phyloP scores from a whole-genome alignment of 2,888 invertebrate genomes.

The Ypsolopha scabrella region DNA sequence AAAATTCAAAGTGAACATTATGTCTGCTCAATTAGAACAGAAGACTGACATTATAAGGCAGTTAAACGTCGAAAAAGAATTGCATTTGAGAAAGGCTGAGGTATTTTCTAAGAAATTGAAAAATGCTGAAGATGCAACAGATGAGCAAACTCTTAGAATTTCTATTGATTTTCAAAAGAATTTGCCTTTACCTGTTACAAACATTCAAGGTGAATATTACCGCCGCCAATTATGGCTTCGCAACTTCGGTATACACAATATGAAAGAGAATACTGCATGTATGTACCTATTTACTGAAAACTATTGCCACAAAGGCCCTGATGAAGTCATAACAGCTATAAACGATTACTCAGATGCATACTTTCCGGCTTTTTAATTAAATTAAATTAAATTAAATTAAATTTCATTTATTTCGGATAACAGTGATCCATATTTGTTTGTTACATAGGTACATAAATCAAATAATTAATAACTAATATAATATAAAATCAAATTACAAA shows the following conservation, averaged over 20 bases:
- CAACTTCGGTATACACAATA: constrained; percentile 10
- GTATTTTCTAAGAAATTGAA: background rate
- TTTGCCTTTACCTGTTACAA: constrained; percentile 10
- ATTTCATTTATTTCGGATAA: no score
- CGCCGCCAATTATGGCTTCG: constrained; percentile 9
- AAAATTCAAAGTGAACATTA: constrained; percentile 8
- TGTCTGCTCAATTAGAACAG: background rate
- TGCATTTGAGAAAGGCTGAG: background rate
- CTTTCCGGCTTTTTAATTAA: no score
- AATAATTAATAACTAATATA: no score
- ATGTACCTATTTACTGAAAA: constrained; percentile 11
- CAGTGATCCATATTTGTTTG: no score
- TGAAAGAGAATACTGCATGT: constrained; percentile 6
- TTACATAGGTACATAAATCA: no score
- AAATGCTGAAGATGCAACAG: background rate
- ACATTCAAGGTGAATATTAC: constrained; percentile 10
- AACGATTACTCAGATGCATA: constrained; percentile 5
- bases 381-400: no score
- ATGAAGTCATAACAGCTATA: constrained; percentile 8
- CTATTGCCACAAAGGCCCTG: constrained; percentile 7
- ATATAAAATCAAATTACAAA: no score
- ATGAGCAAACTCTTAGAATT: no score
- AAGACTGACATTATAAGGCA: background rate
- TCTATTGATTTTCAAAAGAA: constrained; percentile 8
- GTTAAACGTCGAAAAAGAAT: background rate